Conservation (phyloP, 2,797 vertebrate species). For the Gobionotothen gibberifrons region DNA sequence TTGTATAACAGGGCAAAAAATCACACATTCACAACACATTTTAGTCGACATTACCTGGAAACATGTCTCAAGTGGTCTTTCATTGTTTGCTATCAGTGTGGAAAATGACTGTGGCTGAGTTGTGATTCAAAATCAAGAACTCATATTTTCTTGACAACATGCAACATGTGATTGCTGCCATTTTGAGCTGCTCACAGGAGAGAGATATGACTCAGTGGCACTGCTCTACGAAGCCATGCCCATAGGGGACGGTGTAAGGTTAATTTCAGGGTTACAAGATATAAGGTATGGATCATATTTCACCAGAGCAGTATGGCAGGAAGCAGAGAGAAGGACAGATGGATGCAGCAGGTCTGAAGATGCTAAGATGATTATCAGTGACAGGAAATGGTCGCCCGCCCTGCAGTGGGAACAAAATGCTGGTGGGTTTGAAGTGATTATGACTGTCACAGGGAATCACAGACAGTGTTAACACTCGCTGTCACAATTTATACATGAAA, state of each 20-base stretch:
- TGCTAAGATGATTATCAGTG: slow-evolving; percentile 57
- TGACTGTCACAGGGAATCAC: slow-evolving; percentile 14
- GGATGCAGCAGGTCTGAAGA: slow-evolving; percentile 56
- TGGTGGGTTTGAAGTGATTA: slow-evolving; percentile 30
- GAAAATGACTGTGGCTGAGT: slow-evolving; percentile 19
- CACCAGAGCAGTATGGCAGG: slow-evolving; percentile 50
- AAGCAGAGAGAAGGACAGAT: slow-evolving; percentile 39
- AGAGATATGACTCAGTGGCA: slow-evolving; percentile 21
- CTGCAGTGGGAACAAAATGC: slow-evolving; percentile 31
- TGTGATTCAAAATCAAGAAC: slow-evolving; percentile 7
- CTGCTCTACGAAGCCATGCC: slow-evolving; percentile 38
- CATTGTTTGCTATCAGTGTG: slow-evolving; percentile 33
- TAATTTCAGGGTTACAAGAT: slow-evolving; percentile 46
- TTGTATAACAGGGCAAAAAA: slow-evolving; percentile 50
- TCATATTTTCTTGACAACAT: not conserved
- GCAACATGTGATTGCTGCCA: slow-evolving; percentile 24
- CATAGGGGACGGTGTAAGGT: slow-evolving; percentile 38
- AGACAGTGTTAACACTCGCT: slow-evolving; percentile 14
- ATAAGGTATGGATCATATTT: slow-evolving; percentile 57
- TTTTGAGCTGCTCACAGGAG: slow-evolving; percentile 34
- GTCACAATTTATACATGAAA: slow-evolving; percentile 11
- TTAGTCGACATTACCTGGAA: slow-evolving; percentile 46
- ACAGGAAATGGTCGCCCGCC: slow-evolving; percentile 48
- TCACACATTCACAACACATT: slow-evolving; percentile 62
- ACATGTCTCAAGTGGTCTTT: slow-evolving; percentile 19